A percentile compares a stretch with the other conserved stretches of the same genome.
Conservation (phyloP, 2,797 vertebrate genomes). For the Syngnathus acus region DNA sequence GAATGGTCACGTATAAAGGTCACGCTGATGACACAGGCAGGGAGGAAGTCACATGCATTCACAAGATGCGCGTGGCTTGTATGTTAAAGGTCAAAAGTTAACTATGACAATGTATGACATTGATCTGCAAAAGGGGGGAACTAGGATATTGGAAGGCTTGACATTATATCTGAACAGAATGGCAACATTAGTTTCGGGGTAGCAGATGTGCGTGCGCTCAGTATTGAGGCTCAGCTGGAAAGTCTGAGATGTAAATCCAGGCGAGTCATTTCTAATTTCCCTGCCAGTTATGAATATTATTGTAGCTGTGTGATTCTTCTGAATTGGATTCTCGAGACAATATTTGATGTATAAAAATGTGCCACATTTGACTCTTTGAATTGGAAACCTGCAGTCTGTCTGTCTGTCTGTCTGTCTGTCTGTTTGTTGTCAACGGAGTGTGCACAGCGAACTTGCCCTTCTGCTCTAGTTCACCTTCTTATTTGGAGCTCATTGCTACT, state of each 20-base stretch:
- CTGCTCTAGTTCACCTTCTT: slow-evolving; percentile 57
- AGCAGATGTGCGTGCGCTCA: neutral
- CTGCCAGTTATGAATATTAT: neutral
- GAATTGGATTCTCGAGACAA: no score
- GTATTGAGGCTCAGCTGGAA: neutral
- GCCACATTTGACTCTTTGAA: neutral
- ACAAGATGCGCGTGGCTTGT: neutral
- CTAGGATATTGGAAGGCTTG: neutral
- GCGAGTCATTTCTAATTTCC: neutral
- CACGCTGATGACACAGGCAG: neutral
- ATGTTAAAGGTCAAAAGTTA: neutral
- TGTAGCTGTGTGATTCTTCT: neutral
- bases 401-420: neutral
- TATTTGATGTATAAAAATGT: neutral
- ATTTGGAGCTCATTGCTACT: slow-evolving; percentile 19
- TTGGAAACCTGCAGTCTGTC: neutral
- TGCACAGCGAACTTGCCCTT: slow-evolving; percentile 40
- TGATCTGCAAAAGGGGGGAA: neutral
- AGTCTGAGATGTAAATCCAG: neutral
- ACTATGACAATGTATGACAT: neutral
- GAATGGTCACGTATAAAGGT: neutral
- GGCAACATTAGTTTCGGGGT: neutral
- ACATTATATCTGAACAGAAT: neutral
- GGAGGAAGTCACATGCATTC: neutral
- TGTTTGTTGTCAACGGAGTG: slow-evolving; percentile 29